Conservation (phyloP, 2,113 vertebrate species). For the Oxyruncus cristatus region DNA sequence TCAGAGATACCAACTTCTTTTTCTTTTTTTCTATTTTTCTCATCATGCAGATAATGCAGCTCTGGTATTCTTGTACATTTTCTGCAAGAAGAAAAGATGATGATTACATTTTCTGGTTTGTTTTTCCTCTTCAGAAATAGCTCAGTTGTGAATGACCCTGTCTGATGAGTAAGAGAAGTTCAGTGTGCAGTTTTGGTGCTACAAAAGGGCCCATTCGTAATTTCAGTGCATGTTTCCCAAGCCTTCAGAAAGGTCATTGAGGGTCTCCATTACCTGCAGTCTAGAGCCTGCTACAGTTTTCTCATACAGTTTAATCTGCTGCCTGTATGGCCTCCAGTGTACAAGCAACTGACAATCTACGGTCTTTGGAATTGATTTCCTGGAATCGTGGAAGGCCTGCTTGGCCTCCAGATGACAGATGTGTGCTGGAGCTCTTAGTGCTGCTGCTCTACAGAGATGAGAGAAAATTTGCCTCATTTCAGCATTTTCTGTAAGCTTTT, state of each 20-base stretch:
- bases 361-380: conserved; percentile 75
- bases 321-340: conserved; percentile 63
- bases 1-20: not conserved
- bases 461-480: conserved; percentile 8
- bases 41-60: not conserved
- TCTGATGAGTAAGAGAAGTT: conserved; percentile 22
- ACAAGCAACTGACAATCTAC: conserved; percentile 57
- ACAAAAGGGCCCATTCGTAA: conserved; percentile 22
- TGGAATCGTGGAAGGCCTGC: conserved; percentile 59
- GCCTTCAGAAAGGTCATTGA: conserved; percentile 54
- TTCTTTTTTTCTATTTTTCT: not conserved
- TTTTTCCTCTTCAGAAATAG: conserved; percentile 33
- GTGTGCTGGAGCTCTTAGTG: conserved; percentile 3
- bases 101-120: conserved; percentile 8
- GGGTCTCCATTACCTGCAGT: conserved; percentile 49
- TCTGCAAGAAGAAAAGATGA: not conserved
- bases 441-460: not conserved
- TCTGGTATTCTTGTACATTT: not conserved
- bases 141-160: conserved; percentile 12
- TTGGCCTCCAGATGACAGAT: conserved; percentile 69
- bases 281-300: conserved; percentile 65
- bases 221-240: conserved; percentile 45
- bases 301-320: conserved; percentile 73
- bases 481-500: conserved; percentile 42
- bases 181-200: conserved; percentile 16